A percentile compares a stretch with the other conserved stretches of the same genome.
These are phyloP conservation scores for Siniperca scherzeri DNA, from an alignment of 2,797 vertebrate species.

Conservation along the genomic window DNA sequence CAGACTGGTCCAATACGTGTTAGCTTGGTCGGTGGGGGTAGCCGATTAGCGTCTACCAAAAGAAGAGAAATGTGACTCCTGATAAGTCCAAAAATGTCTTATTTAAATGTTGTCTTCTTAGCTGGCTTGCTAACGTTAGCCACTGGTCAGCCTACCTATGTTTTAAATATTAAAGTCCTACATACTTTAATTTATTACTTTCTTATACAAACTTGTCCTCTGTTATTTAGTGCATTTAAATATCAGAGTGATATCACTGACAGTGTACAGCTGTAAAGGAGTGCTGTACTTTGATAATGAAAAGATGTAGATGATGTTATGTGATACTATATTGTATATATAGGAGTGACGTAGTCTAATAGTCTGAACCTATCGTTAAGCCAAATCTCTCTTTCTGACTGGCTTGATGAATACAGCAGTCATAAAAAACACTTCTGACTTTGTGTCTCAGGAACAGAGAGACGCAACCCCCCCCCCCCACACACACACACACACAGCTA, in stretches of 20 bases:
- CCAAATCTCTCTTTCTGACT: neutral
- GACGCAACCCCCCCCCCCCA: neutral
- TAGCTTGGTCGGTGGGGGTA: neutral
- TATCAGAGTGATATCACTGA: neutral
- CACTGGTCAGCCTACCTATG: neutral
- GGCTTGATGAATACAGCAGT: neutral
- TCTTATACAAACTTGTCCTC: neutral
- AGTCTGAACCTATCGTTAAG: neutral
- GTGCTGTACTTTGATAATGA: neutral
- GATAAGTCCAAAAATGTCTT: no score
- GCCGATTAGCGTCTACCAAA: no score
- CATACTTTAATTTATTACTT: neutral
- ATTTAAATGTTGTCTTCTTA: no score
- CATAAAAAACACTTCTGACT: constrained; percentile 25
- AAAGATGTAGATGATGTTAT: neutral
- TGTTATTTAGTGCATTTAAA: neutral
- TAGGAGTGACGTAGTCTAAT: neutral
- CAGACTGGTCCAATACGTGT: neutral
- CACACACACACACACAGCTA: neutral
- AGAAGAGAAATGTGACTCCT: no score
- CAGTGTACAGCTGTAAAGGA: neutral
- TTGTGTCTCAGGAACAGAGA: constrained; percentile 18
- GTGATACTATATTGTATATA: neutral
- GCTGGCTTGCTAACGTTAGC: no score
- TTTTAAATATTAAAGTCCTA: neutral